Conservation (phyloP, 2,888 invertebrate genomes). For the Cordilura impudica region DNA sequence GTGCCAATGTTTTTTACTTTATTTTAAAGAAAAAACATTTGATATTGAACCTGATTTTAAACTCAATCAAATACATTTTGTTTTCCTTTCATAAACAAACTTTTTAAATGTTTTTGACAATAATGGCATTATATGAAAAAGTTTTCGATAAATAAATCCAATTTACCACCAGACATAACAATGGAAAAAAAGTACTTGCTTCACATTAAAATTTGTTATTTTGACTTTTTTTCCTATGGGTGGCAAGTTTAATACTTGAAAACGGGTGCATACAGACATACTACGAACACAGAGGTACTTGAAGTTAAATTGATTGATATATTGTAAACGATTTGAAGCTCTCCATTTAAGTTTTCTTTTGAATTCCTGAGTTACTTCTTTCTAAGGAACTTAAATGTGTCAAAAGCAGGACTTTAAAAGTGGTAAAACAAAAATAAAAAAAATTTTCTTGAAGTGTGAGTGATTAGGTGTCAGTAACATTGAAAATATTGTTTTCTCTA, state of each 20-base stretch:
- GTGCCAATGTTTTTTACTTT: too few species aligned
- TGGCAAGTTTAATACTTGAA: not conserved
- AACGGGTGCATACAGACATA: too few species aligned
- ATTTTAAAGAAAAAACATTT: too few species aligned
- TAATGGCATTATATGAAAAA: not conserved
- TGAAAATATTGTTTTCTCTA: slow-evolving; percentile 20
- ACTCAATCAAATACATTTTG: too few species aligned
- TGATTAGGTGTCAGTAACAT: slow-evolving; percentile 17
- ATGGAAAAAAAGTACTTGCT: not conserved
- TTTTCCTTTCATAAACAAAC: too few species aligned
- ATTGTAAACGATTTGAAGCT: slow-evolving; percentile 3
- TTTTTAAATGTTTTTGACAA: too few species aligned
- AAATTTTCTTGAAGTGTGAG: slow-evolving; percentile 18
- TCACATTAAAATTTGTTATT: not conserved
- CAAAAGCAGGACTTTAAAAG: not conserved
- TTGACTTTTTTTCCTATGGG: not conserved
- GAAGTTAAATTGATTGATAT: slow-evolving; percentile 3
- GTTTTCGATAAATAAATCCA: not conserved
- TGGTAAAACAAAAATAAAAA: not conserved
- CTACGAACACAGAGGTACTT: not conserved
- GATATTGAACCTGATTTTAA: too few species aligned
- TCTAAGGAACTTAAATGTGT: not conserved
- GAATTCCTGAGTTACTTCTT: not conserved
- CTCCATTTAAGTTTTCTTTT: not conserved
- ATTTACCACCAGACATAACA: not conserved